Base-by-base conservation (phyloP, 2,888 invertebrate genomes). In the Amphipyra tragopoginis region DNA sequence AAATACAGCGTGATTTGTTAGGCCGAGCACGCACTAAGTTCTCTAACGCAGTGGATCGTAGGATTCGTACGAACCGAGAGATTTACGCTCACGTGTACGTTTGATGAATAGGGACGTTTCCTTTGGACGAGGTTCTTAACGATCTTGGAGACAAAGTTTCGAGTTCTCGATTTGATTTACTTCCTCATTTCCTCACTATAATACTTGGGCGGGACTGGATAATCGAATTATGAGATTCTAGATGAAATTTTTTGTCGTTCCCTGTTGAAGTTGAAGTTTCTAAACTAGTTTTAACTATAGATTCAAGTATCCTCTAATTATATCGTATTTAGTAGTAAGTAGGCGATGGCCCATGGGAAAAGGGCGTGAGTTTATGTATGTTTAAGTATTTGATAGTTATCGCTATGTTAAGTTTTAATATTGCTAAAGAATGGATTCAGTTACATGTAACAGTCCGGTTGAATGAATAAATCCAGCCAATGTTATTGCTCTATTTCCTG, bases 51-150 rank as follows among this genome's bases (percentile, higher is more conserved):
- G 26, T 21, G 44, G 44, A n/a, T 44, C 44, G 44, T n/a, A 44
- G 44, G 54, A 40, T 49, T 61, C 44, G 61, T 62, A 61, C 55
- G 47, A 62, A 63, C 40, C 60, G 56, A 49, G 70, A 64, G 69
- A 69, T 72, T 72, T 51, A 81, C 77, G 79, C 78, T 79, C 79
- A 77, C 74, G 79, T 77, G 72, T 78, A 68, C 74, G 38, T 65
- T 63, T 87, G 86, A 87, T 83, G 82, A 78, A 87, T 86, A 74
- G 80, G 67, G 67, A 69, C 72, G 65, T 65, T 68, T 56, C 65
- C 61, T 49, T 56, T 60, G 66, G 67, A 67, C 62, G 73, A 71
- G 65, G 33, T 57, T 57, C 64, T 52, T 53, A 44, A 64, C 47
- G 57, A 73, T 68, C 51, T 57, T 29, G 52, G 69, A 69, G 72